These are phyloP conservation scores for Porites evermanni DNA, from an alignment of 92 coral and sea anemone genomes.

Conservation along the genomic window DNA sequence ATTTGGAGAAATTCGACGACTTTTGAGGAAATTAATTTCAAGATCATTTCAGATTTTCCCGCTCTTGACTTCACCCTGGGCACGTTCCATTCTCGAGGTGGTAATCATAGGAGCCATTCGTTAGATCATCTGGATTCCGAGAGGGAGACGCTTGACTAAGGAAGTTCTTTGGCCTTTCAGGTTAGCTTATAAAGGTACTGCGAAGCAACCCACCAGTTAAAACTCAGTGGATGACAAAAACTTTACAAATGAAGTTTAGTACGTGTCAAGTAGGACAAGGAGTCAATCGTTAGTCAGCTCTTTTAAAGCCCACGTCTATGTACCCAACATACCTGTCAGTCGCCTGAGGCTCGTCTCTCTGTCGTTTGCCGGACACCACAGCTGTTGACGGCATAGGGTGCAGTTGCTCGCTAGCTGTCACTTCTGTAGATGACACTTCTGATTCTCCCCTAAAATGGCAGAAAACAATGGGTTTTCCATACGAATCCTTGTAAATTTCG, in stretches of 20 bases:
- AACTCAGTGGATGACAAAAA: too few species aligned
- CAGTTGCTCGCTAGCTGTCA: slow-evolving; percentile 29
- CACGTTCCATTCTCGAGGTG: not conserved
- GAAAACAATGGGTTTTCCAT: too few species aligned
- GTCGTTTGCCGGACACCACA: slow-evolving; percentile 74
- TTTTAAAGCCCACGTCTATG: not conserved
- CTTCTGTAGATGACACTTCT: slow-evolving; percentile 57
- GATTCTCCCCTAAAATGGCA: slow-evolving; percentile 39
- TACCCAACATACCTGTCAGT: slow-evolving; percentile 57
- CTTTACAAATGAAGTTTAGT: too few species aligned
- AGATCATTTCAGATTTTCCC: too few species aligned
- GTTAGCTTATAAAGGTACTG: not conserved
- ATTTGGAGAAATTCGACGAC: too few species aligned
- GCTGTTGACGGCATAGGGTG: slow-evolving; percentile 51
- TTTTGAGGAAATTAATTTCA: too few species aligned
- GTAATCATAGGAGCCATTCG: not conserved
- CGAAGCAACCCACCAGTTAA: not conserved
- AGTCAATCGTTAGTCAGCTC: too few species aligned
- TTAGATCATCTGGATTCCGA: not conserved
- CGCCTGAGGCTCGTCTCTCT: slow-evolving; percentile 74
- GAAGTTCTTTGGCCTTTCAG: not conserved
- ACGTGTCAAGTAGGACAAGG: too few species aligned
- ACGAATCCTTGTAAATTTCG: too few species aligned
- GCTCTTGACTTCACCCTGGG: not conserved
- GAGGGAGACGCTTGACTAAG: not conserved